phyloP scores from a whole-genome alignment of 2,113 vertebrate species.

The mouse (Mus musculus) region DNA sequence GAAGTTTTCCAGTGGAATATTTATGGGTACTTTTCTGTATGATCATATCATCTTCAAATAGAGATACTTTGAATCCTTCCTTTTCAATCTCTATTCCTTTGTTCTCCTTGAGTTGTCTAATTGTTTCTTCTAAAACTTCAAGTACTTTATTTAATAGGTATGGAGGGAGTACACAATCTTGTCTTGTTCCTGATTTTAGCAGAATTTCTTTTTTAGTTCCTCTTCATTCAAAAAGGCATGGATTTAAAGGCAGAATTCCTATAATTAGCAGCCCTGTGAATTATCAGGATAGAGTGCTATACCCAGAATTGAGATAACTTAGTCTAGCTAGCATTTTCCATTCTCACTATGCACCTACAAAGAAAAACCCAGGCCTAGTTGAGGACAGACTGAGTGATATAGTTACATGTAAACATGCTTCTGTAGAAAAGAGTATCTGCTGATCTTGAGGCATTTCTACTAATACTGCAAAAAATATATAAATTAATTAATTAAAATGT shows the following conservation, averaged over 20 bases:
- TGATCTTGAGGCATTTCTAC: slow-evolving; percentile 35
- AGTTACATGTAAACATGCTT: not conserved
- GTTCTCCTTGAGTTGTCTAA: not conserved
- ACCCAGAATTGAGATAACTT: not conserved
- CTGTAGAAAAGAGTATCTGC: not conserved
- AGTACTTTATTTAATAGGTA: not conserved
- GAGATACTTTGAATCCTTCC: not conserved
- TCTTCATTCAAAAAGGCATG: not conserved
- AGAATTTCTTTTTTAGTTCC: not conserved
- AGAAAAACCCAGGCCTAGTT: not conserved
- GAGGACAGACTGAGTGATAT: not conserved
- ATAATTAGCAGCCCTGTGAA: not conserved
- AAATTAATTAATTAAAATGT: slow-evolving; percentile 22
- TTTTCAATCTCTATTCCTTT: not conserved
- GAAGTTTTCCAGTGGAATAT: not conserved
- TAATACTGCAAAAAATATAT: slow-evolving; percentile 14
- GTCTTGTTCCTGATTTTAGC: not conserved
- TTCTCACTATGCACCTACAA: not conserved
- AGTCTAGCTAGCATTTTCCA: not conserved
- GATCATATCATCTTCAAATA: not conserved
- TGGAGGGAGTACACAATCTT: not conserved
- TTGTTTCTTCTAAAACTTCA: not conserved
- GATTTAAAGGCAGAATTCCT: not conserved
- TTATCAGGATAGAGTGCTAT: not conserved
- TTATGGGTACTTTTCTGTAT: not conserved